Conservation (phyloP, 2,888 invertebrate species). For the Mimas tiliae region DNA sequence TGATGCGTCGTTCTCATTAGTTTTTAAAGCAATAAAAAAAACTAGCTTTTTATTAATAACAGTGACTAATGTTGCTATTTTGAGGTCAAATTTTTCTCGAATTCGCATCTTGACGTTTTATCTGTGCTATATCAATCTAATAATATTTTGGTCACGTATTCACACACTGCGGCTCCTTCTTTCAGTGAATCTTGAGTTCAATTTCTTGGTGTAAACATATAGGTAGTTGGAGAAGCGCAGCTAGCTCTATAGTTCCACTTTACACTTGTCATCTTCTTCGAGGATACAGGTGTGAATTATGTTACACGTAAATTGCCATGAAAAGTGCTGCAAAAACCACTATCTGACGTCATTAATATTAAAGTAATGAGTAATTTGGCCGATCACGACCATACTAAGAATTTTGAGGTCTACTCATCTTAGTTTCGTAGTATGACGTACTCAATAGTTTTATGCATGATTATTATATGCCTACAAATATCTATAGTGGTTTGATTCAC, state of each 20-base stretch:
- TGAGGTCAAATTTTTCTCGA: conserved; percentile 17
- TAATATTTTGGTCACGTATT: conserved; percentile 2
- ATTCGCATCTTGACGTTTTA: conserved; percentile 12
- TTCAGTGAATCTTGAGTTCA: not conserved
- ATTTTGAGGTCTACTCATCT: conserved; percentile 43
- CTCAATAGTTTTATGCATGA: not conserved
- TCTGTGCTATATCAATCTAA: not conserved
- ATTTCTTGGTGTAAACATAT: not conserved
- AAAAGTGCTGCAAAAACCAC: not conserved
- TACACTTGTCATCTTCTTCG: no score
- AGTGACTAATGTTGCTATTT: conserved; percentile 19
- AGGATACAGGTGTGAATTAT: no score
- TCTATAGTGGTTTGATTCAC: no score
- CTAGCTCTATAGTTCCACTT: no score
- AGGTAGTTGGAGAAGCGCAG: no score
- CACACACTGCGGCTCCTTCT: not conserved
- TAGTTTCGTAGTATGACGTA: conserved; percentile 16
- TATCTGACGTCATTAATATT: not conserved
- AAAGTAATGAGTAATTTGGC: conserved; percentile 37
- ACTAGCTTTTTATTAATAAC: not conserved
- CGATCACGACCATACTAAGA: conserved; percentile 41
- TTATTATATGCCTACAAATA: not conserved
- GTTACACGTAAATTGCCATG: no score
- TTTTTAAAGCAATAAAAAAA: conserved; percentile 1
- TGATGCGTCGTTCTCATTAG: conserved; percentile 5